These are phyloP conservation scores for Spinus olivaceus DNA, from an alignment of 2,797 vertebrate species.

Conservation along the genomic window DNA sequence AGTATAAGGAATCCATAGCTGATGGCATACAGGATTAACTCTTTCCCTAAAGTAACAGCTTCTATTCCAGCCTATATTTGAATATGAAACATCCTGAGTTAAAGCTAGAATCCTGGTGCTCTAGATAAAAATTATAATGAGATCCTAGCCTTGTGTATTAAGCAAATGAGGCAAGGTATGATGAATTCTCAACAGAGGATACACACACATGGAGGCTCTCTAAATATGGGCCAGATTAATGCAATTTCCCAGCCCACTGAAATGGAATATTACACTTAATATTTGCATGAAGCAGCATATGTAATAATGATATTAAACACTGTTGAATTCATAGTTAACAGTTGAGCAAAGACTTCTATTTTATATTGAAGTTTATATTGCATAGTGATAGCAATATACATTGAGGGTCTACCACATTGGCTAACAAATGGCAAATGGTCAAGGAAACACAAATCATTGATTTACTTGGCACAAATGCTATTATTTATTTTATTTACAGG, in stretches of 20 bases:
- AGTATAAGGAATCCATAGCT: not conserved
- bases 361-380: not conserved
- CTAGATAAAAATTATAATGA: not conserved
- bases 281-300: not conserved
- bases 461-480: not conserved
- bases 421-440: not conserved
- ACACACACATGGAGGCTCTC: not conserved
- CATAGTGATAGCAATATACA: not conserved
- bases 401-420: not conserved
- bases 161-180: not conserved
- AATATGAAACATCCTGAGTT: not conserved
- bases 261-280: not conserved
- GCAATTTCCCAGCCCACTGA: not conserved
- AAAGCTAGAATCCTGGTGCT: not conserved
- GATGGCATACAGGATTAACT: not conserved
- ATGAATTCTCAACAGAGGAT: not conserved
- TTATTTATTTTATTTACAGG: not conserved
- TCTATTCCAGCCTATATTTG: not conserved
- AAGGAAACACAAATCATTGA: not conserved
- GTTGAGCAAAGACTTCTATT: not conserved
- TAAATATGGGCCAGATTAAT: not conserved
- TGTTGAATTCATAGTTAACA: not conserved
- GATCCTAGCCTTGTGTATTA: not conserved
- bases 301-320: not conserved
- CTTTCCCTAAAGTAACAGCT: not conserved